These are phyloP conservation scores for Australoheros scitulus DNA, from an alignment of 2,113 vertebrate species.

Conservation along the genomic window DNA sequence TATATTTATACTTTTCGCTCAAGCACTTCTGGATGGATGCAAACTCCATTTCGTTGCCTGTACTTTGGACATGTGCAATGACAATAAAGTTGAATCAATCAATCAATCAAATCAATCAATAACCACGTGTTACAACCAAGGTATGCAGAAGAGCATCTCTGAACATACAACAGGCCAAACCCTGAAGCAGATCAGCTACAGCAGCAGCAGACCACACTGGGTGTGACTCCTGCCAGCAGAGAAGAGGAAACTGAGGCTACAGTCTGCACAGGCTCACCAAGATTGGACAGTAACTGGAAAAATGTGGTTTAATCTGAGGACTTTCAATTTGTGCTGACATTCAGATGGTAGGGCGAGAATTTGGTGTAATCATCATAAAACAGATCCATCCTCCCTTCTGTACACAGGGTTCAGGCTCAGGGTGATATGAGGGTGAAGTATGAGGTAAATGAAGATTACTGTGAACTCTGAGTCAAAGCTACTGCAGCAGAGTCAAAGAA, in stretches of 20 bases:
- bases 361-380: not conserved
- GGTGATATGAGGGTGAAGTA: not conserved
- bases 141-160: not conserved
- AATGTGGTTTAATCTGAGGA: not conserved
- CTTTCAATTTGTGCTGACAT: not conserved
- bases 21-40: too few species aligned
- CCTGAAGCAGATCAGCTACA: rapidly evolving
- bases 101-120: too few species aligned
- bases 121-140: too few species aligned
- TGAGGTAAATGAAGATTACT: not conserved
- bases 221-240: not conserved
- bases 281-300: not conserved
- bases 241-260: not conserved
- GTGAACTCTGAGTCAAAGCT: not conserved
- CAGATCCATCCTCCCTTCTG: not conserved
- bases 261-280: not conserved
- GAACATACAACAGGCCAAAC: not conserved
- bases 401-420: not conserved
- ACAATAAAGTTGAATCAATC: too few species aligned
- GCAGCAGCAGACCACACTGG: not conserved
- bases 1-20: too few species aligned
- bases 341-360: not conserved
- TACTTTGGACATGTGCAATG: too few species aligned
- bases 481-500: not conserved
- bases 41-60: too few species aligned